Evolutionary conservation across 1,140 invertebrate genomes (phyloP), one percentile per base, ranked within the genome.

Genomic region (Cherax quadricarinatus): DNA sequence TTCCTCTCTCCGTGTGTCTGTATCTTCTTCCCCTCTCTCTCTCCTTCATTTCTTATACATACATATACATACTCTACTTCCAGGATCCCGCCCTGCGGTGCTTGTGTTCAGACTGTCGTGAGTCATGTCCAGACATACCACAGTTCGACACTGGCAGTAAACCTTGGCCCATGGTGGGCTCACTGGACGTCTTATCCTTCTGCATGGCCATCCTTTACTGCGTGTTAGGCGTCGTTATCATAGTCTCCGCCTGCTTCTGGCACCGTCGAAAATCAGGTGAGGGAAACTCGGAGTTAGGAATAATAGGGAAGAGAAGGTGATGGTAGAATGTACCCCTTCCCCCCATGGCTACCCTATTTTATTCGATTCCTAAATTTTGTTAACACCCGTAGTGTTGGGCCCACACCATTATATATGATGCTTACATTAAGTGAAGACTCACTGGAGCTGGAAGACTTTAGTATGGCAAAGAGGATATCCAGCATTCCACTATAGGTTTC

Each of bases 161-260:
- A 3, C 41, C 53, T 3, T 30, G 53, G 12, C 87, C 79, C 9
- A 79, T 70, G 81, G 70, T 93, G n/a, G 92, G 92, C 53, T n/a
- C 30, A n/a, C 57, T 93, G 14, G 66, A 83, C 7, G 86, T 79
- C 21, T 18, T 93, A 5, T 24, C 87, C 21, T 93, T 93, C 82
- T 62, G 84, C 81, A 60, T 93, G 4, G 89, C 89, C 73, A 85
- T 88, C 24, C 21, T 93, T 1, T 93, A 89, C 82, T 66, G 82
- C 49, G 49, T 62, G 14, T 49, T 86, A 18, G 78, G 70, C 16
- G 16, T 78, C 4, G 30, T 85, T 51, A 89, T 93, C 21, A 57
- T 93, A 1, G 57, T 70, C 24, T 4, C 41, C 14, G 73, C 87
- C 30, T 79, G 73, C 49, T 89, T 57, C 41, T 66, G 87, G 53